Conservation (phyloP, 2,797 vertebrate genomes). For the Ateles fusciceps region DNA sequence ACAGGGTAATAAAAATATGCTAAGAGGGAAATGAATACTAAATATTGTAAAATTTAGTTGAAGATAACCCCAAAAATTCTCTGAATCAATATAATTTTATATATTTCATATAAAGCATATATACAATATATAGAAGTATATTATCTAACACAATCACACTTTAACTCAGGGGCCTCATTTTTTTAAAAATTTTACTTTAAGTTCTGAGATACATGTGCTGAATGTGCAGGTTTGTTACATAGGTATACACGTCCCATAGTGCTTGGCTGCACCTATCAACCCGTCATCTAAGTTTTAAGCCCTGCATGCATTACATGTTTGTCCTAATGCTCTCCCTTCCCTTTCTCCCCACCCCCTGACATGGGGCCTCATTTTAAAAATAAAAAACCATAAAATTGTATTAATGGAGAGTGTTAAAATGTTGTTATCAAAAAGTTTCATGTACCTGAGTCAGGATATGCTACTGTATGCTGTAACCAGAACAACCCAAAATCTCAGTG, state of each 20-base stretch:
- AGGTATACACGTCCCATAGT: not conserved
- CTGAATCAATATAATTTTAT: not conserved
- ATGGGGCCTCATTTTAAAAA: not conserved
- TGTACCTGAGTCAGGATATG: no score
- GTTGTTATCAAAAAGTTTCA: no score
- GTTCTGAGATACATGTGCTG: not conserved
- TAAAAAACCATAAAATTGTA: not conserved
- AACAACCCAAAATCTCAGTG: no score
- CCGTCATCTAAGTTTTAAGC: not conserved
- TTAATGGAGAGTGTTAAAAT: no score
- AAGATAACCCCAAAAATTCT: not conserved
- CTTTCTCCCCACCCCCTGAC: not conserved
- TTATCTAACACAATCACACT: not conserved
- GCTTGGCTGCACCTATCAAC: not conserved
- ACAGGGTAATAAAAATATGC: conserved; percentile 9
- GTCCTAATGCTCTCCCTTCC: not conserved
- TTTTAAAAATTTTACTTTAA: not conserved
- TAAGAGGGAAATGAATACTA: not conserved
- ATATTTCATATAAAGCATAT: not conserved
- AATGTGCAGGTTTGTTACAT: not conserved
- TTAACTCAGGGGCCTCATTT: not conserved
- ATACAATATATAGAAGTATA: not conserved
- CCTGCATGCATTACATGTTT: not conserved
- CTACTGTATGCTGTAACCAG: no score
- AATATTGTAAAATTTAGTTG: conserved; percentile 25